phyloP scores from a whole-genome alignment of 2,888 invertebrate species.

The Nematopogon swammerdamellus region DNA sequence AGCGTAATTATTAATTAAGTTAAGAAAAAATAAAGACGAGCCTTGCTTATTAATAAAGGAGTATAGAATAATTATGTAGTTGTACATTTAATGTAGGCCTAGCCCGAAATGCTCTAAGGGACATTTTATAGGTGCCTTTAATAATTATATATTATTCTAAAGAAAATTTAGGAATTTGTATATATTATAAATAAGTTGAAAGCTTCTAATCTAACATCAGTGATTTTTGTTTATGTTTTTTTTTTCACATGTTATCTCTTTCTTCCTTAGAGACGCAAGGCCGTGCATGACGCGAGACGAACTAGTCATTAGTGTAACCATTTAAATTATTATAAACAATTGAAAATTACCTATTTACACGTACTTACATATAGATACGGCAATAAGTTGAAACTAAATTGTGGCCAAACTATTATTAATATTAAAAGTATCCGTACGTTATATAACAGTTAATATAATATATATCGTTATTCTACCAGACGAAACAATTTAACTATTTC shows the following conservation, averaged over 20 bases:
- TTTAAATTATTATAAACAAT: slow-evolving; percentile 27
- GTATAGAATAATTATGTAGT: slow-evolving; percentile 52
- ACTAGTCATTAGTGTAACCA: slow-evolving; percentile 53
- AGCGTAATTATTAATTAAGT: neutral
- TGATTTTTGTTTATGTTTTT: neutral
- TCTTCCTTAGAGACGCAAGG: slow-evolving; percentile 2
- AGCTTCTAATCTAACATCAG: neutral
- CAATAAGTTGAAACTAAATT: slow-evolving; percentile 34
- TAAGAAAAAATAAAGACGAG: slow-evolving; percentile 46
- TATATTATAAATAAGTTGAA: neutral
- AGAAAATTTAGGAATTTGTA: neutral
- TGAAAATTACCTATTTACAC: slow-evolving; percentile 6
- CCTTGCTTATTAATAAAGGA: slow-evolving; percentile 40
- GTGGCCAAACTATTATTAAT: slow-evolving; percentile 56
- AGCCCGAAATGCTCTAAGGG: slow-evolving; percentile 39
- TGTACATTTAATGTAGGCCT: slow-evolving; percentile 22
- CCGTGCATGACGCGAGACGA: slow-evolving; percentile 34
- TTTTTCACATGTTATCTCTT: slow-evolving; percentile 3
- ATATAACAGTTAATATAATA: no score
- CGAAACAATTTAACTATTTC: no score
- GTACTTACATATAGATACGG: slow-evolving; percentile 31
- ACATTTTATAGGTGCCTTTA: slow-evolving; percentile 53
- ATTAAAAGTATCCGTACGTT: slow-evolving; percentile 5
- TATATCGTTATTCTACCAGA: no score
- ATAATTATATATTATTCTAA: slow-evolving; percentile 14